Percentiles rank a stretch among this genome's conserved stretches.
These are phyloP conservation scores for Cryptotermes secundus DNA, from an alignment of 1,140 invertebrate species.

Conservation along the genomic window DNA sequence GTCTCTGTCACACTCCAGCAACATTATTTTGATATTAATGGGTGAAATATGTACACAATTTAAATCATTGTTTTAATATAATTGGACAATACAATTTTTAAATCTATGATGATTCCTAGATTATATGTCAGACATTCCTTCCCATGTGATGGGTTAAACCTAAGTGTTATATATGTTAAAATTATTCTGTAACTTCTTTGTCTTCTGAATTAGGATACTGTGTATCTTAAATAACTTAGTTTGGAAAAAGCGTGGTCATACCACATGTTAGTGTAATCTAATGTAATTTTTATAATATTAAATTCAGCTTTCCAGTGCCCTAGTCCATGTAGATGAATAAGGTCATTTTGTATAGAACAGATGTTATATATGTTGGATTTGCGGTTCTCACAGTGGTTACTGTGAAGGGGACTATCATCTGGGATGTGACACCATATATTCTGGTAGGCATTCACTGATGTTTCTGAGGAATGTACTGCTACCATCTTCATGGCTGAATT, in stretches of 20 bases:
- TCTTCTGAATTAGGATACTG: not conserved
- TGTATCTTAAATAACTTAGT: not conserved
- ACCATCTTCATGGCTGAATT: no score
- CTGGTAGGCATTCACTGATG: no score
- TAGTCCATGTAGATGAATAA: not conserved
- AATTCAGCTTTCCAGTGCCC: not conserved
- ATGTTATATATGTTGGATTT: not conserved
- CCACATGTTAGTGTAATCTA: not conserved
- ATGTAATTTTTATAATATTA: not conserved
- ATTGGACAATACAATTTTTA: not conserved
- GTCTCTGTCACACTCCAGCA: not conserved
- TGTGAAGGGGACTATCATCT: no score
- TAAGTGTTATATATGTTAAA: not conserved
- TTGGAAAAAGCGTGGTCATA: not conserved
- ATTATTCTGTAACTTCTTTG: not conserved
- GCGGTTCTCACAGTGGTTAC: no score
- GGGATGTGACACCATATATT: no score
- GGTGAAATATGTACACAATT: not conserved
- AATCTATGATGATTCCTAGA: not conserved
- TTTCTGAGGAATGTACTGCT: no score
- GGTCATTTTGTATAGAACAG: not conserved
- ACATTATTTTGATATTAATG: not conserved
- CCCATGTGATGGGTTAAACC: not conserved
- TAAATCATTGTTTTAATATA: not conserved
- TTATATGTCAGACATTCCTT: not conserved